Evolutionary conservation across 2,113 vertebrate genomes (phyloP).

Genomic region (Cettia cetti): DNA sequence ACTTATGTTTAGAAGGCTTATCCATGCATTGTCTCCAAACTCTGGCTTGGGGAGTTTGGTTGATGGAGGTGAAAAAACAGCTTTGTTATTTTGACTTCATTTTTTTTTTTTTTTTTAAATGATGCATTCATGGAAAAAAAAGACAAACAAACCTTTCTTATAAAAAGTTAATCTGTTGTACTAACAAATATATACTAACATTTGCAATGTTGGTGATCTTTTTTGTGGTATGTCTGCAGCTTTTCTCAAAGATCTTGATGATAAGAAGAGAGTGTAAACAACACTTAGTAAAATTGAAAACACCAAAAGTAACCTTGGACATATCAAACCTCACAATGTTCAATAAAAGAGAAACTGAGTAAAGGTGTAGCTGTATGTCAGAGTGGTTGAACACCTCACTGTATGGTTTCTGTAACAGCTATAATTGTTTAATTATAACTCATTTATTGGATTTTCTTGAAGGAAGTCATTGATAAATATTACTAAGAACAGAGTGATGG

Average conservation of each 20-base stretch:
- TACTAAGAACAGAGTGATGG: neutral
- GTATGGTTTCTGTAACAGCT: neutral
- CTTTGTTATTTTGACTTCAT: neutral
- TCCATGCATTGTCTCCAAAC: neutral
- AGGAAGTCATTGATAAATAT: neutral
- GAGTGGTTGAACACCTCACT: neutral
- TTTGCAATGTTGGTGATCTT: neutral
- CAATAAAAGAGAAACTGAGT: neutral
- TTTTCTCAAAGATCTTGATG: neutral
- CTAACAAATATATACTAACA: neutral
- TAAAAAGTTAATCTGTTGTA: neutral
- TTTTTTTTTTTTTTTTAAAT: neutral
- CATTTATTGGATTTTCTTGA: neutral
- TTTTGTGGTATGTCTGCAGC: neutral
- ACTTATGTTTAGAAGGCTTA: neutral
- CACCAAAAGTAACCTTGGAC: neutral
- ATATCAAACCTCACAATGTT: neutral
- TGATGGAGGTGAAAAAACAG: neutral
- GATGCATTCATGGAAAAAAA: neutral
- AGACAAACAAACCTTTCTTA: fast-evolving
- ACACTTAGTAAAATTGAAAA: neutral
- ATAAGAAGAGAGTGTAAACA: neutral
- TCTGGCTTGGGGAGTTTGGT: neutral
- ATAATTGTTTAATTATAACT: neutral
- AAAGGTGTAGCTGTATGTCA: neutral